phyloP scores from a whole-genome alignment of 1,140 invertebrate species.

The Trichonephila clavata region DNA sequence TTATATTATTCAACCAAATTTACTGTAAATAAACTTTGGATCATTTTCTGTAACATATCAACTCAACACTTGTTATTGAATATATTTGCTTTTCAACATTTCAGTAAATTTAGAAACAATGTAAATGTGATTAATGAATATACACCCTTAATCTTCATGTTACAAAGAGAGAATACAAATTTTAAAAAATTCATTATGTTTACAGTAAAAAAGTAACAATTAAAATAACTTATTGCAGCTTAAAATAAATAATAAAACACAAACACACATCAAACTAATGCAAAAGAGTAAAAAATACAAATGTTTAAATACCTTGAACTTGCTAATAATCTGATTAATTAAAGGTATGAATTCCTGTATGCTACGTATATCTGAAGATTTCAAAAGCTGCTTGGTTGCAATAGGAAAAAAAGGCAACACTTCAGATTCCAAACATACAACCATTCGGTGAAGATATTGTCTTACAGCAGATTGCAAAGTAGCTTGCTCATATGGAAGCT shows the following conservation, averaged over 20 bases:
- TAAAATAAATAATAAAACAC: not conserved
- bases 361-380: slow-evolving; percentile 81
- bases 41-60: too few relatives aligned
- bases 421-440: slow-evolving; percentile 84
- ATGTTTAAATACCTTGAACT: slow-evolving; percentile 83
- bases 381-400: slow-evolving; percentile 83
- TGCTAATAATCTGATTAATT: slow-evolving; percentile 84
- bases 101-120: too few relatives aligned
- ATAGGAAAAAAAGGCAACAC: slow-evolving; percentile 84
- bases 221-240: not conserved
- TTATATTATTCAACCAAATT: too few relatives aligned
- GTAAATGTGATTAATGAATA: too few relatives aligned
- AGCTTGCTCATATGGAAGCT: slow-evolving; percentile 79
- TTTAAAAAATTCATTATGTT: not conserved
- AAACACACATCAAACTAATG: not conserved
- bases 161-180: not conserved
- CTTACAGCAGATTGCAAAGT: slow-evolving; percentile 82
- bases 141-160: too few relatives aligned
- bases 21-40: too few relatives aligned
- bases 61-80: too few relatives aligned
- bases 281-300: not conserved
- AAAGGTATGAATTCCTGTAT: slow-evolving; percentile 85
- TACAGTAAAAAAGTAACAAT: not conserved
- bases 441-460: slow-evolving; percentile 85
- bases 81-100: too few relatives aligned